These are phyloP conservation scores for Hydractinia symbiolongicarpus DNA, from an alignment of 30 jellyfish, hydroid and myxozoan genomes.

Conservation along the genomic window DNA sequence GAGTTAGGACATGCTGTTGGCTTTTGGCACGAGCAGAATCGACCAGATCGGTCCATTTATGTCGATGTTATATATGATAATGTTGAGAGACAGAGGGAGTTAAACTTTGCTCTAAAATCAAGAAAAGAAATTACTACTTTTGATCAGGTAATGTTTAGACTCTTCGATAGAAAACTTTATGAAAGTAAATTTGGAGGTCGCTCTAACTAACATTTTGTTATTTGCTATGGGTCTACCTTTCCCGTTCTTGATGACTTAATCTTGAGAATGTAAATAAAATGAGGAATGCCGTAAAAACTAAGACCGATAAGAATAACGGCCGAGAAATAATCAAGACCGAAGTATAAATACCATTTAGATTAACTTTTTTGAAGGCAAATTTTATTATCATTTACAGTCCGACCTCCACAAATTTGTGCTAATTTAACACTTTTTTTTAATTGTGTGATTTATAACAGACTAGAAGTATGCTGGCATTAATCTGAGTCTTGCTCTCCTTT, in stretches of 20 bases:
- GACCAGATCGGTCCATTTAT: conserved; percentile 92
- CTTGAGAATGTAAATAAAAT: no score
- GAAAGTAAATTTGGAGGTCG: background rate
- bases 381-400: no score
- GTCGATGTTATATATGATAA: conserved; percentile 75
- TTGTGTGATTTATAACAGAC: no score
- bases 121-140: conserved; percentile 68
- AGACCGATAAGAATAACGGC: no score
- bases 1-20: conserved; percentile 95
- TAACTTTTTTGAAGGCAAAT: no score
- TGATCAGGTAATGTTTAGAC: conserved; percentile 63
- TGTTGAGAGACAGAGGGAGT: conserved; percentile 47
- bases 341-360: no score
- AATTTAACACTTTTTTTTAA: no score
- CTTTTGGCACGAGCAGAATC: conserved; percentile 88
- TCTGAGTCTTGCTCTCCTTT: background rate
- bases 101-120: conserved; percentile 51
- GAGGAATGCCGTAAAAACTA: no score
- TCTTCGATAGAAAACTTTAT: no score
- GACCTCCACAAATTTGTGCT: no score
- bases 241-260: background rate
- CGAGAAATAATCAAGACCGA: no score
- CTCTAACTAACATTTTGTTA: background rate
- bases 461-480: no score
- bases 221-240: background rate